Conservation (phyloP, 2,888 invertebrate genomes). For the Eupithecia inturbata region DNA sequence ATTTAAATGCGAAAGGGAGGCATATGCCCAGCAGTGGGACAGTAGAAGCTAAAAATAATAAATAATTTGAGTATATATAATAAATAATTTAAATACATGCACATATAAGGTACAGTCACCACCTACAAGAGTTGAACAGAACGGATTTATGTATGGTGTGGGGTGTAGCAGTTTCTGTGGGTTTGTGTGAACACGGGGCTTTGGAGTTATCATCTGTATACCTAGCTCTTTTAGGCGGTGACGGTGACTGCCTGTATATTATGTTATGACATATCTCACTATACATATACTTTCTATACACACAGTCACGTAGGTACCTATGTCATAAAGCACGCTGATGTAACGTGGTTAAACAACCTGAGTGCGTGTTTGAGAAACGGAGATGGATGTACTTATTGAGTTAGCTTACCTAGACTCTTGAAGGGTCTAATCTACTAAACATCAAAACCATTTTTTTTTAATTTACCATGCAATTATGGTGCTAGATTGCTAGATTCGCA, state of each 20-base stretch:
- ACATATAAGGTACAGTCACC: background rate
- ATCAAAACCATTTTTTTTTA: background rate
- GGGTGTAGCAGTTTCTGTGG: too few relatives aligned
- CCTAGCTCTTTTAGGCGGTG: background rate
- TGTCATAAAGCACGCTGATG: conserved; percentile 41
- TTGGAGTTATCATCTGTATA: too few relatives aligned
- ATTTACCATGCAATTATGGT: too few relatives aligned
- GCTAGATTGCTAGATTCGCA: too few relatives aligned
- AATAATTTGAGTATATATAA: background rate
- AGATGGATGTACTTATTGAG: conserved; percentile 39
- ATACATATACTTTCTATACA: background rate
- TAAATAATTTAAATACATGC: background rate
- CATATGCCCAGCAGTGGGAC: too few relatives aligned
- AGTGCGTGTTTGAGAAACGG: conserved; percentile 42
- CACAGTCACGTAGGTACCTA: conserved; percentile 36
- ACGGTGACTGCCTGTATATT: background rate
- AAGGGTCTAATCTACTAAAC: background rate
- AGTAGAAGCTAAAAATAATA: too few relatives aligned
- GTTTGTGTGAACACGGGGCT: too few relatives aligned
- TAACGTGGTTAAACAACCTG: conserved; percentile 46
- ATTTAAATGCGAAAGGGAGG: too few relatives aligned
- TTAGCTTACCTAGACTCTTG: conserved; percentile 11
- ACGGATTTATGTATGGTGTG: too few relatives aligned
- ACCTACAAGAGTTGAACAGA: background rate
- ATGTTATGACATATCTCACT: background rate